These are phyloP conservation scores for Heliconius ismenius DNA, from an alignment of 2,888 invertebrate species.

Conservation along the genomic window DNA sequence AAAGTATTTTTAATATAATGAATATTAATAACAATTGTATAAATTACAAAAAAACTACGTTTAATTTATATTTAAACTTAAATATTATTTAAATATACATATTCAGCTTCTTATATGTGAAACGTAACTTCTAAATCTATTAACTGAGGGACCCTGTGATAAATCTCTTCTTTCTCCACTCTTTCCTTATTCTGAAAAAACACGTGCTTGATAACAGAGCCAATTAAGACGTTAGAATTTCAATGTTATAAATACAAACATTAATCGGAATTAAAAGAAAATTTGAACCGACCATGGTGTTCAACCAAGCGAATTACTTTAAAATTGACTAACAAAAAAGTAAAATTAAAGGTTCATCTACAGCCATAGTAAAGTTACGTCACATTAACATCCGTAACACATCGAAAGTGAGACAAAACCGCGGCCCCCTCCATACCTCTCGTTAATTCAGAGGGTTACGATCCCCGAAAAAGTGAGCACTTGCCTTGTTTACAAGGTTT, in stretches of 20 bases:
- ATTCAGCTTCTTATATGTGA: too few relatives aligned
- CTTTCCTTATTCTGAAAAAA: neutral
- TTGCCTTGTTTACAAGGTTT: constrained; percentile 84
- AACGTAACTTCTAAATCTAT: neutral
- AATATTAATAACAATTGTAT: too few relatives aligned
- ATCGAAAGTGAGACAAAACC: constrained; percentile 59
- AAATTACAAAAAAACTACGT: too few relatives aligned
- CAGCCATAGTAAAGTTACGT: constrained; percentile 49
- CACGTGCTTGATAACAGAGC: neutral
- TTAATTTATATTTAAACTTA: too few relatives aligned
- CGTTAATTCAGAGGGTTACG: constrained; percentile 81
- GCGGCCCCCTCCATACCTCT: constrained; percentile 67
- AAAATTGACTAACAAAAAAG: constrained; percentile 6
- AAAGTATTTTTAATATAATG: too few relatives aligned
- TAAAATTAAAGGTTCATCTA: constrained; percentile 35
- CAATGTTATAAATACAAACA: too few relatives aligned
- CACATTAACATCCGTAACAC: constrained; percentile 50
- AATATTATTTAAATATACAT: too few relatives aligned
- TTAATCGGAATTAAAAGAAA: too few relatives aligned
- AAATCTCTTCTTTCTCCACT: neutral
- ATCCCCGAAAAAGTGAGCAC: constrained; percentile 83
- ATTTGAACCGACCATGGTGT: too few relatives aligned
- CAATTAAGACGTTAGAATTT: neutral
- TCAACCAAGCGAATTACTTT: neutral
- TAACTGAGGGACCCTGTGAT: neutral